A percentile compares a stretch with the other conserved stretches of the same genome.
Evolutionary conservation across 2,113 vertebrate genomes (phyloP).

Genomic region (Ictidomys tridecemlineatus): DNA sequence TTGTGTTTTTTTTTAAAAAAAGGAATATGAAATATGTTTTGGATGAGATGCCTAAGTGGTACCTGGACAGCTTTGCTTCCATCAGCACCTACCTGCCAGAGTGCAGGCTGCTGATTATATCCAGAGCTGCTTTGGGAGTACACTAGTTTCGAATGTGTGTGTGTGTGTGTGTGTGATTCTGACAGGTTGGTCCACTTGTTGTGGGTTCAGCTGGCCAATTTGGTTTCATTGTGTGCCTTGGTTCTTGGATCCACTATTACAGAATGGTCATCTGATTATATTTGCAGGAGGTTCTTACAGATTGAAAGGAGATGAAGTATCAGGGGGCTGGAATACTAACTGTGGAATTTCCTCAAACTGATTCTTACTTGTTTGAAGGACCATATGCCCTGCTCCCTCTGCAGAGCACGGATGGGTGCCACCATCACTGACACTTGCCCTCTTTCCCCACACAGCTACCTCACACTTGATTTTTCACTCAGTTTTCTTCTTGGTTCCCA

Average conservation of each 20-base stretch:
- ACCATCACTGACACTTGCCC: fast-evolving
- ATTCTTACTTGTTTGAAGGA: not conserved
- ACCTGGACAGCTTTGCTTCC: not conserved
- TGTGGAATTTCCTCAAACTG: not conserved
- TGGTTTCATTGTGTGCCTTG: not conserved
- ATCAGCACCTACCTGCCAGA: not conserved
- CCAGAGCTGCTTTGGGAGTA: not conserved
- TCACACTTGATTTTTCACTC: not conserved
- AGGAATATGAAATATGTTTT: not conserved
- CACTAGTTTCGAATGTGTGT: not conserved
- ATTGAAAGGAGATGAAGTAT: not conserved
- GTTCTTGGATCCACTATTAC: conserved; percentile 22
- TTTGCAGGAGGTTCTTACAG: conserved; percentile 52
- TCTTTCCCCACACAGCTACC: not conserved
- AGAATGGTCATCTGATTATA: not conserved
- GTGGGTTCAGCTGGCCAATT: not conserved
- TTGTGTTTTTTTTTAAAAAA: not conserved
- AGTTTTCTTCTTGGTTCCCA: not conserved
- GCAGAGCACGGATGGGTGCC: not conserved
- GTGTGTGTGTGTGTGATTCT: not conserved
- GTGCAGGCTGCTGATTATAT: not conserved
- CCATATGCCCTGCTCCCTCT: too few species aligned
- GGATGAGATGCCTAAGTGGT: not conserved
- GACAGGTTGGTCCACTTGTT: not conserved
- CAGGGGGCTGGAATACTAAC: not conserved